phyloP scores from a whole-genome alignment of 2,888 invertebrate species.

The Coelogynopora nodosa region DNA sequence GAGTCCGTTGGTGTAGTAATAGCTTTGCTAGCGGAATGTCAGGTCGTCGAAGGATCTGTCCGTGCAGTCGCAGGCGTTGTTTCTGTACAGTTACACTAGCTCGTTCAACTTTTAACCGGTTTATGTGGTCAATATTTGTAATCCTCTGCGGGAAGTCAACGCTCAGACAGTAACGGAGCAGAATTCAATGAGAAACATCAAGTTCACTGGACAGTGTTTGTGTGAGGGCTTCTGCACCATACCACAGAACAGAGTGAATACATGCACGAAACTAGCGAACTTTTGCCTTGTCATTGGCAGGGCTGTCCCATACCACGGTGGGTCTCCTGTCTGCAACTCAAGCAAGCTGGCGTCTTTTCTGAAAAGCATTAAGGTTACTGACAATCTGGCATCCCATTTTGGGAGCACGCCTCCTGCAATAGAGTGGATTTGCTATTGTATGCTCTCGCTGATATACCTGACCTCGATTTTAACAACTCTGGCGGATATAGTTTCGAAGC shows the following conservation, averaged over 20 bases:
- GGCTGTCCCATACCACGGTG: not conserved
- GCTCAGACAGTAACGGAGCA: conserved; percentile 69
- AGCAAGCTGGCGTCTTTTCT: conserved; percentile 13
- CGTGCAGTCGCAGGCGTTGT: not conserved
- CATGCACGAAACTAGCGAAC: not conserved
- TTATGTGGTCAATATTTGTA: conserved; percentile 81
- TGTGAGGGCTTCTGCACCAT: conserved; percentile 12
- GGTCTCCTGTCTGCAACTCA: not conserved
- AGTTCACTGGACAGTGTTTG: not conserved
- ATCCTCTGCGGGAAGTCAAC: conserved; percentile 79
- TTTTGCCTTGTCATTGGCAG: conserved; percentile 17
- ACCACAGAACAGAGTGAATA: not conserved
- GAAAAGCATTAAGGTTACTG: not conserved
- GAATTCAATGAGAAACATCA: not conserved
- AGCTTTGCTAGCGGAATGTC: not conserved
- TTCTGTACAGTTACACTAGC: conserved; percentile 67
- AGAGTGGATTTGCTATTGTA: too few relatives aligned
- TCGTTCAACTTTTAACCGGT: conserved; percentile 71
- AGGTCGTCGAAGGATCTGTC: conserved; percentile 68
- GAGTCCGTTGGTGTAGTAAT: not conserved
- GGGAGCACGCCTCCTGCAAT: not conserved
- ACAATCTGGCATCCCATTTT: not conserved
- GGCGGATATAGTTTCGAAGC: too few relatives aligned
- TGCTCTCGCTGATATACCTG: too few relatives aligned
- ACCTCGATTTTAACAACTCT: too few relatives aligned